Base-by-base conservation (phyloP, 2,888 invertebrate genomes). In the Enoplolaimus lenunculus region DNA sequence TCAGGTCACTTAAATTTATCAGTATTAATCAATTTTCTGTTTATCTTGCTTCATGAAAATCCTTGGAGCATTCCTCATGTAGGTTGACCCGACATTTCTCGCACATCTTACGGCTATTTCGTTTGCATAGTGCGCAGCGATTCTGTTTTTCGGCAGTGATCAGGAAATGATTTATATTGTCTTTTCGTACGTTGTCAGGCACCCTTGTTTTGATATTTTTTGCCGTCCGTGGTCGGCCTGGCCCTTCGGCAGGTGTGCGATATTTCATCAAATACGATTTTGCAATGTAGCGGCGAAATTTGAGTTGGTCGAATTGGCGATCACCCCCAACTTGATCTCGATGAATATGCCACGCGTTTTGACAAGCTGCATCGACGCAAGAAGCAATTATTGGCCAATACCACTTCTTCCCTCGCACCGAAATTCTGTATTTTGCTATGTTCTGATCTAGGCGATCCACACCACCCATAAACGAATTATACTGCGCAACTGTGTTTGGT, bases 391-490 rank as follows among this genome's bases (percentile, higher is more conserved):
- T 16, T 29, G 70, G 57, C 31, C 60, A 70, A 30, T 68, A 70
- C 70, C 70, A 70, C 70, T 70, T 70, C 21, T 70, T 70, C 21
- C 70, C 57, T 70, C 68, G 69, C 34, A 70, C 71, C 21, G 70
- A 31, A 26, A 70, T 71, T 2, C 70, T 33, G 60, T 70, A 70
- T 26, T 70, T 70, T 70, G 33, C 68, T 1, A 70, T 70, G 21
- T 70, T 70, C 71, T 70, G 70, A 34, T 70, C 70, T 71, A 70
- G n/a, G 2, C 70, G 70, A 26, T 70, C 70, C 1, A 70, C 70
- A 21, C 29, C 70, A 31, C 70, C 70, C 70, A 70, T 70, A 70
- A 31, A 70, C 30, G 21, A 7, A 68, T 69, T 69, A 28, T 69
- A 69, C 31, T 59, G 21, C 13, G 70, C 70, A 26, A 70, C 66